phyloP scores from a whole-genome alignment of 2,888 invertebrate species.

The Stenoptilia bipunctidactyla region DNA sequence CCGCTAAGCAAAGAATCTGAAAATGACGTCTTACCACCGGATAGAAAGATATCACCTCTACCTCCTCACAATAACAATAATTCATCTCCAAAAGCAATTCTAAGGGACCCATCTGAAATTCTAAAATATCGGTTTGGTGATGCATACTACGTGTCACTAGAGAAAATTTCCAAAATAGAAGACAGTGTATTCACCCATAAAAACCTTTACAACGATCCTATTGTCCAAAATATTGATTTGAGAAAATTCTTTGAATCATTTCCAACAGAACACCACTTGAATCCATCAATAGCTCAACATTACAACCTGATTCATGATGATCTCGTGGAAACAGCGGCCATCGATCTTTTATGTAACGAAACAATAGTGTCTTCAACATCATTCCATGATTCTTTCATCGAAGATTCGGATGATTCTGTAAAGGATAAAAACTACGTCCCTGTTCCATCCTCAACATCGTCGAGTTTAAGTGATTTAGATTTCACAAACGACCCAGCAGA shows the following conservation, averaged over 20 bases:
- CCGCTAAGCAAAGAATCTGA: slow-evolving; percentile 2
- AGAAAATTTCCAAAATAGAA: no score
- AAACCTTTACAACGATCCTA: slow-evolving; percentile 6
- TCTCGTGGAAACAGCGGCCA: slow-evolving; percentile 5
- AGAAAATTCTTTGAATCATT: slow-evolving; percentile 7
- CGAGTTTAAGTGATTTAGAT: slow-evolving; percentile 4
- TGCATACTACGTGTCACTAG: no score
- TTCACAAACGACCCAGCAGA: slow-evolving; percentile 7
- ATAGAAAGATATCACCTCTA: slow-evolving; percentile 5
- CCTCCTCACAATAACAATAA: slow-evolving; percentile 4
- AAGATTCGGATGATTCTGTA: no score
- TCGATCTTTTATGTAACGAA: slow-evolving; percentile 8
- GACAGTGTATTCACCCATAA: not conserved
- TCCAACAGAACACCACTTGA: slow-evolving; percentile 5
- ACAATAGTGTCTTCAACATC: slow-evolving; percentile 5
- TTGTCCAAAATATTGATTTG: slow-evolving; percentile 8
- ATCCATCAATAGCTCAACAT: slow-evolving; percentile 6
- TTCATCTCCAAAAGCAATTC: slow-evolving; percentile 7
- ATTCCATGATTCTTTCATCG: slow-evolving; percentile 9
- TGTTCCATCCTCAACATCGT: no score
- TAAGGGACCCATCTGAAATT: not conserved
- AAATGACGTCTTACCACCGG: slow-evolving; percentile 7
- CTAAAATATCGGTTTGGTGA: no score
- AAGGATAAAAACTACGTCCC: no score
- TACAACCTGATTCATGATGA: slow-evolving; percentile 3